Percentiles rank a stretch among this genome's conserved stretches.
phyloP scores from a whole-genome alignment of 2,888 invertebrate genomes.

The Orgyia antiqua region DNA sequence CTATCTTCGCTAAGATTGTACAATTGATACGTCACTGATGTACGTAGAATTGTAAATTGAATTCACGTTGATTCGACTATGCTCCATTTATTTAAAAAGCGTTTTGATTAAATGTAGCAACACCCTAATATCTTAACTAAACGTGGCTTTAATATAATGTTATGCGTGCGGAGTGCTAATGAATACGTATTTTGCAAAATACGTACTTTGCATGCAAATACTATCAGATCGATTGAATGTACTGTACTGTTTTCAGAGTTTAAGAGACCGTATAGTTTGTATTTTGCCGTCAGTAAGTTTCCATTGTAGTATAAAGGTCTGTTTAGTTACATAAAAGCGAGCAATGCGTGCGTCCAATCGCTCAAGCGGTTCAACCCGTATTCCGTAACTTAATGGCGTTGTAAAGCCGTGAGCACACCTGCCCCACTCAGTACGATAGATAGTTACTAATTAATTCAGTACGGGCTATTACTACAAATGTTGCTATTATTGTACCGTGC shows the following conservation, averaged over 20 bases:
- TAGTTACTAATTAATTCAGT: slow-evolving; percentile 66
- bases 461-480: slow-evolving; percentile 51
- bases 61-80: slow-evolving; percentile 66
- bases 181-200: slow-evolving; percentile 15
- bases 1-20: slow-evolving; percentile 71
- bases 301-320: slow-evolving; percentile 30
- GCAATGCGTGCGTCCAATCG: slow-evolving; percentile 47
- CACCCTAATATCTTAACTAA: slow-evolving; percentile 50
- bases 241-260: too few species aligned
- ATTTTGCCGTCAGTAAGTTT: slow-evolving; percentile 25
- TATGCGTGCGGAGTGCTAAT: slow-evolving; percentile 24
- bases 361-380: slow-evolving; percentile 42
- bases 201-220: slow-evolving; percentile 19
- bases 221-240: too few species aligned
- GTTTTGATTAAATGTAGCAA: slow-evolving; percentile 62
- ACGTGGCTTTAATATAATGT: slow-evolving; percentile 47
- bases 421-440: slow-evolving; percentile 43
- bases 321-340: slow-evolving; percentile 28
- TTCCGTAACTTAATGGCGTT: slow-evolving; percentile 50
- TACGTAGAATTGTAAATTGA: slow-evolving; percentile 74
- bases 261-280: too few species aligned
- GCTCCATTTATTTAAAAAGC: slow-evolving; percentile 67
- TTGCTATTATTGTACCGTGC: slow-evolving; percentile 51
- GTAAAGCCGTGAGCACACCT: slow-evolving; percentile 64
- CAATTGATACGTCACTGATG: slow-evolving; percentile 75